Evolutionary conservation across 2,888 invertebrate species (phyloP).

Genomic region (Ennomos erosarius): DNA sequence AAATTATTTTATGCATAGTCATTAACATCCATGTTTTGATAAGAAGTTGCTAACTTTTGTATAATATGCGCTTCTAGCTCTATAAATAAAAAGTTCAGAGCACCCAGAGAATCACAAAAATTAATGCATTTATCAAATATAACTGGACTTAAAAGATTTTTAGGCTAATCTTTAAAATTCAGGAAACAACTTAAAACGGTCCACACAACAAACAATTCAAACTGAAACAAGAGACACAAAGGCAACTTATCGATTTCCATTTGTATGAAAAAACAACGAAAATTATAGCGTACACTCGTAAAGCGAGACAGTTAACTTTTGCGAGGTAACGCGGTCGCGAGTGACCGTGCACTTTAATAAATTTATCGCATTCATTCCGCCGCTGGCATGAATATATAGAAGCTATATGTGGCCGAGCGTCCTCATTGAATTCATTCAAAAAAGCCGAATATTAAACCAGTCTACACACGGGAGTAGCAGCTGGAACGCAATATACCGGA

Average conservation of each 20-base stretch:
- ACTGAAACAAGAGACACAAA: conserved; percentile 13
- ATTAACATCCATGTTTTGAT: too few species aligned
- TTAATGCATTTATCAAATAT: background rate
- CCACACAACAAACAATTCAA: conserved; percentile 3
- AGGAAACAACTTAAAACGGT: background rate
- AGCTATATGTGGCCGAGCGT: conserved; percentile 53
- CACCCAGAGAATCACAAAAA: too few species aligned
- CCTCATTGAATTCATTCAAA: conserved; percentile 55
- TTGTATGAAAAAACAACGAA: conserved; percentile 28
- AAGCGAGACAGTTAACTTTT: conserved; percentile 52
- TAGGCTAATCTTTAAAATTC: background rate
- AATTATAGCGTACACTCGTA: conserved; percentile 29
- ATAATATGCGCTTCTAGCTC: too few species aligned
- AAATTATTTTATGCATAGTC: too few species aligned
- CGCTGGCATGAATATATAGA: conserved; percentile 68
- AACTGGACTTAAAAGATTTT: background rate
- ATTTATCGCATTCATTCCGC: conserved; percentile 40
- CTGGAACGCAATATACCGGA: conserved; percentile 22
- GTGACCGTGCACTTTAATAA: conserved; percentile 41
- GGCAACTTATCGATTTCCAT: conserved; percentile 26
- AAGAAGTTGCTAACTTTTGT: too few species aligned
- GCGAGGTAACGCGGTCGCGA: conserved; percentile 41
- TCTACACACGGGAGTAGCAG: conserved; percentile 17
- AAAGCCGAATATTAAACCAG: conserved; percentile 44
- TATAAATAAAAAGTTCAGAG: too few species aligned